Conservation (phyloP, 2,888 invertebrate species). For the Polietes domitor region DNA sequence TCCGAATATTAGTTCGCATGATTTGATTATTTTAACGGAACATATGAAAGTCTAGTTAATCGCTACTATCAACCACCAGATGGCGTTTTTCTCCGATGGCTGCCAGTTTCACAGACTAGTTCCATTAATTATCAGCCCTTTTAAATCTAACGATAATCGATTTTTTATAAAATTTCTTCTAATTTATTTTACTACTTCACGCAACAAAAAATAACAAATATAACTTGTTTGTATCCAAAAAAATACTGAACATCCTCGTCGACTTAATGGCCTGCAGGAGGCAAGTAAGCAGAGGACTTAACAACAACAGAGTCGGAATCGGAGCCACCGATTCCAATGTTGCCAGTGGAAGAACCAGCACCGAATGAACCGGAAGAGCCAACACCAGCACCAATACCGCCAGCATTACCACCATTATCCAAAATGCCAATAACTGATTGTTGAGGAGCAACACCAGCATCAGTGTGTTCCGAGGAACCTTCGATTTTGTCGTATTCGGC, state of each 20-base stretch:
- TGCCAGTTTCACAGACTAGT: no score
- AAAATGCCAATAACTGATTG: constrained; percentile 66
- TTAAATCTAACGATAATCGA: no score
- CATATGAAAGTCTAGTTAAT: no score
- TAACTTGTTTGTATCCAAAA: not conserved
- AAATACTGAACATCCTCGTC: not conserved
- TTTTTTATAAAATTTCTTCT: no score
- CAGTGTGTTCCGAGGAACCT: constrained; percentile 75
- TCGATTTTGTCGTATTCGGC: constrained; percentile 76
- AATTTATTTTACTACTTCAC: not conserved
- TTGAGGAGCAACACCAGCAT: constrained; percentile 72
- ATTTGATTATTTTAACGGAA: no score
- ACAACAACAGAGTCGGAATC: not conserved
- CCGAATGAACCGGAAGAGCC: not conserved
- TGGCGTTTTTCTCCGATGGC: no score
- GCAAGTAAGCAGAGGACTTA: constrained; percentile 46
- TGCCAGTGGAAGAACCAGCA: constrained; percentile 1
- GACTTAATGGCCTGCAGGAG: constrained; percentile 19
- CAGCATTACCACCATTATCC: constrained; percentile 50
- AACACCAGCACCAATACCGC: not conserved
- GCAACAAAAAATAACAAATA: constrained; percentile 14
- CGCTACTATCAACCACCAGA: no score
- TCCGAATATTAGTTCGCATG: no score
- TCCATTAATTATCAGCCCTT: no score
- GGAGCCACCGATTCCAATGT: not conserved